Evolutionary conservation across 2,113 vertebrate genomes (phyloP), one percentile per base, ranked within the genome.

Genomic region (Myocastor coypus): DNA sequence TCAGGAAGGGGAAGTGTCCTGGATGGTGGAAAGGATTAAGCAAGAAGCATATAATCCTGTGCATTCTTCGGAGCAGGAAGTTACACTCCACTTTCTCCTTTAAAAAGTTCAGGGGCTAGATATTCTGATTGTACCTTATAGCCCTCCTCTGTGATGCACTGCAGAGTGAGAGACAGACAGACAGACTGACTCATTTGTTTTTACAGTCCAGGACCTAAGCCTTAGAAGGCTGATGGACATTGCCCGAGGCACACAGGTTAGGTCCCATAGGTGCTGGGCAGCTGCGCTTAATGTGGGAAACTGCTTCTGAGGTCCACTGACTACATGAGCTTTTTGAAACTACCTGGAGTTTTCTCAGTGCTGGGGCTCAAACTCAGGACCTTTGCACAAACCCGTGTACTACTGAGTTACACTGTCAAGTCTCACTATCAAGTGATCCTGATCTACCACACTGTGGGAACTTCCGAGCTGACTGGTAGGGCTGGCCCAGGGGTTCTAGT

Each of bases 251-350:
- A 55, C 40, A 46, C 12, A 71, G 40, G 26, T 6, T 28, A 28
- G 40, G 73, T 77, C 73, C 24, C 28, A 5, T 28, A 46, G 14
- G 46, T 55, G 50, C 63, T 50, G 71, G 37, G n/a, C 4, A 19
- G 71, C 57, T 78, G 19, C 10, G 0, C 61, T 83, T 71, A 42
- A 20, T 26, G 2, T 1, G 0, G 8, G 34, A 32, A 14, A 32
- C 42, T 50, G 37, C 40, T 57, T 59, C 19, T 37, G 32, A 34
- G 34, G 0, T 32, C 22, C 26, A 14, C 24, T 37, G 80, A 24
- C 46, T 52, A 24, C 5, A 0, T 84, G 26, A 30, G 55, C 55
- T 71, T 83, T 89, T 42, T 57, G 32, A 30, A 46, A 28, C 80
- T 46, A 30, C n/a, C 4, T 69, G 11, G 4, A 20, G 57, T 64